Base-by-base conservation (phyloP, 1,140 invertebrate species). In the Pectinophora gossypiella region DNA sequence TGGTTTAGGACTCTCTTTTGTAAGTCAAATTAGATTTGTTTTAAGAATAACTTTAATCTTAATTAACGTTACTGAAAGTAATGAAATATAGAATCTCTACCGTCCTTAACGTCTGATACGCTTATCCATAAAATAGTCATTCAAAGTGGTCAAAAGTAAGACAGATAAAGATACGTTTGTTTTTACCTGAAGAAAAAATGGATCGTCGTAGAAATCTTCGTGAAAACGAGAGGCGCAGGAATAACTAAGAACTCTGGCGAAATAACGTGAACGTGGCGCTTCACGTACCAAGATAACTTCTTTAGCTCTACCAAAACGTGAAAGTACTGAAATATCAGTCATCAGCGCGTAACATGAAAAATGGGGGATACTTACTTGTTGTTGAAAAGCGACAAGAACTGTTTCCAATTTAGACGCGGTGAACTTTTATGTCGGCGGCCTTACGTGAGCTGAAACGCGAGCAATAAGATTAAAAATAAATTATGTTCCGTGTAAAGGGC, bases 381-480 rank as follows among this genome's bases (percentile, higher is more conserved):
- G 21, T 38, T 48, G 23, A 43, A 49, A 36, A 51, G 56, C 58
- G 54, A 64, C 65, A 66, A 60, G 64, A 72, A 59, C 64, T 59
- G 59, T 69, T 76, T 77, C 70, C 69, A 81, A 77, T 81, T 79
- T 74, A 66, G 61, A 72, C 68, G 72, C 63, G 69, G 68, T 71
- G 71, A 81, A 77, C 66, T 81, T 83, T 82, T 84, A 81, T 72
- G 77, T 76, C 74, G 64, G 65, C 68, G 59, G 68, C 60, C 51
- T 73, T 77, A 84, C 80, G 77, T 84, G 77, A 84, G 70, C 68
- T 76, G 77, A 74, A 79, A 81, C 67, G 56, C 64, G 66, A 77
- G 70, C 71, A 77, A 79, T 73, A 61, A 74, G 74, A 79, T 84
- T 81, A 79, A 81, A 83, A 74, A 84, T 72, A 66, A 75, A 70